Conservation (phyloP, 2,888 invertebrate species). For the Euspilapteryx auroguttella region DNA sequence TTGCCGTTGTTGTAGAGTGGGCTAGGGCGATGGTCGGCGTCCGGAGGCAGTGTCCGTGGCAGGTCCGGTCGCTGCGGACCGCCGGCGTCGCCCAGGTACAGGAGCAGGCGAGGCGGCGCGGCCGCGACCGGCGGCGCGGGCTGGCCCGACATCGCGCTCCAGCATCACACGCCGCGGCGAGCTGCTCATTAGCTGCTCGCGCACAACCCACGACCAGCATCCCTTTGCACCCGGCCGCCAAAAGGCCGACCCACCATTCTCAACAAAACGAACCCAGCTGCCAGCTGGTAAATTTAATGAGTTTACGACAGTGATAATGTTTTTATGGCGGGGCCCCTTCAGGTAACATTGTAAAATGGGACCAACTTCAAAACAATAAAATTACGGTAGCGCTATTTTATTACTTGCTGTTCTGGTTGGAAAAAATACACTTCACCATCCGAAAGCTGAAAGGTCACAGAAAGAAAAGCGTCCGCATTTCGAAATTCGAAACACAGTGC, state of each 20-base stretch:
- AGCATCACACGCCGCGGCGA: constrained; percentile 68
- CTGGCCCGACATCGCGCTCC: constrained; percentile 77
- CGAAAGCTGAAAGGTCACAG: constrained; percentile 52
- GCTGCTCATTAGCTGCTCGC: constrained; percentile 46
- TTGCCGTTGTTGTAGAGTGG: constrained; percentile 22
- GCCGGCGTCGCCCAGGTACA: constrained; percentile 57
- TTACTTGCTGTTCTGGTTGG: no score
- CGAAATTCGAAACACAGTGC: constrained; percentile 16
- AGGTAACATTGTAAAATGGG: constrained; percentile 41
- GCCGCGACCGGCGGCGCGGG: constrained; percentile 70
- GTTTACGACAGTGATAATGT: constrained; percentile 34
- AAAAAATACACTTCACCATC: no score
- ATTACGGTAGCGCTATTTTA: constrained; percentile 23
- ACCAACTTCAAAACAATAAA: constrained; percentile 15
- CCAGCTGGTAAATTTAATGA: constrained; percentile 28
- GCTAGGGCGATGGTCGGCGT: constrained; percentile 23
- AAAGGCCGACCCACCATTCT: constrained; percentile 47
- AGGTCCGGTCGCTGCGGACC: constrained; percentile 21
- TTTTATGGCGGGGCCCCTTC: constrained; percentile 55
- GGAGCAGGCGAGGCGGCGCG: constrained; percentile 53
- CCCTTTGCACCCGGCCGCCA: constrained; percentile 17
- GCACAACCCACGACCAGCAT: constrained; percentile 20
- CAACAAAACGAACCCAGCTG: constrained; percentile 18
- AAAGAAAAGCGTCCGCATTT: constrained; percentile 30
- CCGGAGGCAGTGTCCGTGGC: constrained; percentile 32